phyloP scores from a whole-genome alignment of 2,113 vertebrate species.

The Solenodon paradoxus region DNA sequence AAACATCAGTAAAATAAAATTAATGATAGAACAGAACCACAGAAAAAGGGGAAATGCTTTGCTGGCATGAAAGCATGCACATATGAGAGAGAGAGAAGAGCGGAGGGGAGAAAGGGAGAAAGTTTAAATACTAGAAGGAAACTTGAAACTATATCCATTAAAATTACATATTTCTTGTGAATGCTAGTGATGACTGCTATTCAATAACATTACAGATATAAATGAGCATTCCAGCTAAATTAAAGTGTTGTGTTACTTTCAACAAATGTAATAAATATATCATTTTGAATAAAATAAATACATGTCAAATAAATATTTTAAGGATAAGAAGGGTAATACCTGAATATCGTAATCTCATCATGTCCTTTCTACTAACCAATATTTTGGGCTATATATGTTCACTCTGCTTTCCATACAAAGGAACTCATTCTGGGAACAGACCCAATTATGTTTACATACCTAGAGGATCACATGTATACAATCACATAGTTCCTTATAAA shows the following conservation, averaged over 20 bases:
- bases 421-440: neutral
- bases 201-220: neutral
- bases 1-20: neutral
- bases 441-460: neutral
- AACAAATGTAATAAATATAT: neutral
- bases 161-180: neutral
- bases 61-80: neutral
- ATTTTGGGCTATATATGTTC: neutral
- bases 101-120: neutral
- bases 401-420: neutral
- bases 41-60: neutral
- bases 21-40: neutral
- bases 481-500: neutral
- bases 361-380: neutral
- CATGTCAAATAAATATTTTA: neutral
- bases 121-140: neutral
- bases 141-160: neutral
- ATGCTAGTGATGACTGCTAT: neutral
- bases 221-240: neutral
- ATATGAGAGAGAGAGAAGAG: fast-evolving
- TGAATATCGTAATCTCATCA: neutral
- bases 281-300: conserved; percentile 3
- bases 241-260: neutral
- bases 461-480: neutral
- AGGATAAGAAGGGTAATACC: neutral